Percentiles rank a stretch among this genome's conserved stretches.
Evolutionary conservation across 2,888 invertebrate genomes (phyloP).

Genomic region (Dyspetes luteomarginatus): DNA sequence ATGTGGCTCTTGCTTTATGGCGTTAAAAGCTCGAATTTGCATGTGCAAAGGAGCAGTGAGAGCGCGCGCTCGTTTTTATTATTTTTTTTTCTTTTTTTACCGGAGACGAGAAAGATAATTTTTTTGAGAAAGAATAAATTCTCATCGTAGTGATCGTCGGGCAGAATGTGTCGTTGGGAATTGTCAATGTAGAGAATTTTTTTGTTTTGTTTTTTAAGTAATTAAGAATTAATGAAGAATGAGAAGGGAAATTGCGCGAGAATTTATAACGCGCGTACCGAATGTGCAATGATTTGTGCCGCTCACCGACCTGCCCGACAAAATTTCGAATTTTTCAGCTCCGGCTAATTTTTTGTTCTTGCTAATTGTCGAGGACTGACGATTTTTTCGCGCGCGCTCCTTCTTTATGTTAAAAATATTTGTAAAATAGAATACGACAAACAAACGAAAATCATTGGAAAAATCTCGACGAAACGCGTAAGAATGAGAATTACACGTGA

Average conservation of each 20-base stretch:
- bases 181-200: conserved; percentile 40
- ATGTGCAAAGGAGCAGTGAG: conserved; percentile 16
- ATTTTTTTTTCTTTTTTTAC: not conserved
- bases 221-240: conserved; percentile 25
- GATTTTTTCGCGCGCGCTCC: conserved; percentile 24
- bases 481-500: conserved; percentile 19
- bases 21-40: conserved; percentile 13
- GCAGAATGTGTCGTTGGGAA: conserved; percentile 37
- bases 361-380: not conserved
- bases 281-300: conserved; percentile 65
- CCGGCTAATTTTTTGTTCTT: not conserved
- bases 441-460: not conserved
- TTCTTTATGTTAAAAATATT: conserved; percentile 34
- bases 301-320: conserved; percentile 55
- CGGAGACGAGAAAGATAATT: not conserved
- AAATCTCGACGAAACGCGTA: not conserved
- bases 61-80: not conserved
- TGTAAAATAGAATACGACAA: not conserved
- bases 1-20: conserved; percentile 8
- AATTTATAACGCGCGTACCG: conserved; percentile 47
- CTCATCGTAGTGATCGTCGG: conserved; percentile 32
- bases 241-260: conserved; percentile 23
- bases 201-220: conserved; percentile 35
- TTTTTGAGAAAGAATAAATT: not conserved
- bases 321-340: conserved; percentile 39